phyloP scores from a whole-genome alignment of 2,797 vertebrate species.

The Vespertilio murinus region DNA sequence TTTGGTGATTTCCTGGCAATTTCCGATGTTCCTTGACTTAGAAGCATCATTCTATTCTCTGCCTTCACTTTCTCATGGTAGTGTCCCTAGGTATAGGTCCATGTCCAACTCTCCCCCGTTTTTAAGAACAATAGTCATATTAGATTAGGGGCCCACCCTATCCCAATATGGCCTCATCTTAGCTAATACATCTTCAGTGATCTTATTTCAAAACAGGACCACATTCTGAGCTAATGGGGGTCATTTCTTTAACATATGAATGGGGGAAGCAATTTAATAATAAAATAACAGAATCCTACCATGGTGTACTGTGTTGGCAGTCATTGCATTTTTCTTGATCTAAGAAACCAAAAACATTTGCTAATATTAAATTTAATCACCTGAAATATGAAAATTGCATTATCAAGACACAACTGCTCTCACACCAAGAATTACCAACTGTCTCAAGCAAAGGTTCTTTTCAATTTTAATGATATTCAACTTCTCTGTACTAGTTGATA shows the following conservation, averaged over 20 bases:
- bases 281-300: background rate
- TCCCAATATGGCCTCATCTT: background rate
- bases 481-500: background rate
- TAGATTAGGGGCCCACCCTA: background rate
- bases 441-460: background rate
- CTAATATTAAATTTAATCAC: background rate
- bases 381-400: background rate
- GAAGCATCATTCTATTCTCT: background rate
- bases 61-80: background rate
- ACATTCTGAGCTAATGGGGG: background rate
- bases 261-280: background rate
- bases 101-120: background rate
- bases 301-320: background rate
- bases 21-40: background rate
- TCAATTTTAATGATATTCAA: background rate
- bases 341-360: background rate
- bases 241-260: background rate
- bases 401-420: background rate
- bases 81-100: background rate
- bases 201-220: background rate
- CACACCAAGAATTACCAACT: background rate
- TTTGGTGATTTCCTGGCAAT: background rate
- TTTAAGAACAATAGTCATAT: background rate
- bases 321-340: background rate
- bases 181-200: background rate